A percentile compares a stretch with the other conserved stretches of the same genome.
Evolutionary conservation across 1,140 invertebrate genomes (phyloP).

Genomic region (Tigriopus japonicus): DNA sequence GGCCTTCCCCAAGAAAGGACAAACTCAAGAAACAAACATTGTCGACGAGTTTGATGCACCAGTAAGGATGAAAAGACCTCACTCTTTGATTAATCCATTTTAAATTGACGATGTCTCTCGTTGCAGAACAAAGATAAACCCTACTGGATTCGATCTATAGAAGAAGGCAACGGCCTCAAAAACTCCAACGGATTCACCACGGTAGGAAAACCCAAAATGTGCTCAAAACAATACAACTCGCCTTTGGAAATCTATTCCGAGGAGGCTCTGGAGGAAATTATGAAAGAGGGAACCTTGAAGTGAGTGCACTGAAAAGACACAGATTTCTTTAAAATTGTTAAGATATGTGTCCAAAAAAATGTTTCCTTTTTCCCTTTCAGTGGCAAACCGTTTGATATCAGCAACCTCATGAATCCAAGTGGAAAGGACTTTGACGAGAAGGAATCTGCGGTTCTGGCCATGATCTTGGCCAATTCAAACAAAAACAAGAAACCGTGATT

Average conservation of each 20-base stretch:
- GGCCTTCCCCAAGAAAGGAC: conserved; percentile 3
- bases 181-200: conserved; percentile 4
- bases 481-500: not conserved
- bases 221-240: conserved; percentile 9
- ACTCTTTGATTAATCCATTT: too few relatives aligned
- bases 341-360: not conserved
- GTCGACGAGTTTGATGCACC: not conserved
- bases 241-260: conserved; percentile 6
- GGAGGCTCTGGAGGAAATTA: conserved; percentile 11
- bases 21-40: not conserved
- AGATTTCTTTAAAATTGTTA: not conserved
- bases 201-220: conserved; percentile 10
- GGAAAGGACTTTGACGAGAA: not conserved
- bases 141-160: conserved; percentile 2
- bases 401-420: not conserved
- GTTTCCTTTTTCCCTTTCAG: not conserved
- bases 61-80: not conserved
- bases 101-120: too few relatives aligned
- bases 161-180: not conserved
- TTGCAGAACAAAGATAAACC: not conserved
- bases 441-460: not conserved
- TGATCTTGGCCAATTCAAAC: not conserved
- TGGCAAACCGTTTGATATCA: not conserved
- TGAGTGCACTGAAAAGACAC: not conserved
- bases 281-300: conserved; percentile 9